Base-by-base conservation (phyloP, 1,140 invertebrate species). In the Eufriesea mexicana region DNA sequence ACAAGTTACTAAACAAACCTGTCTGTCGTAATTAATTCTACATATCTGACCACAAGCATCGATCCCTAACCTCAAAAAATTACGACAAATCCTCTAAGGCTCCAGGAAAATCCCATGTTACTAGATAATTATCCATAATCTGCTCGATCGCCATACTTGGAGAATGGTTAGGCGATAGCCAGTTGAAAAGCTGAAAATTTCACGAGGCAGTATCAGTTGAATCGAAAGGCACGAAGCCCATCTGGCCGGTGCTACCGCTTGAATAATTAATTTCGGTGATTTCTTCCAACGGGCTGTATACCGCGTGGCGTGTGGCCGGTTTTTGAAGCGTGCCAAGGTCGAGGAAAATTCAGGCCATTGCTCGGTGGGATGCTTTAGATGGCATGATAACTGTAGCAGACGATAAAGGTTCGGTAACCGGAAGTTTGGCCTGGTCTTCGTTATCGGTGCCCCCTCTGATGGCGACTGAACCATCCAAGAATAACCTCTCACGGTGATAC, bases 291-390 rank as follows among this genome's bases (percentile, higher is more conserved):
- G 20, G 28, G 16, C 18, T n/a, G 28, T 47, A 51, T 18, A 28
- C 57, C 23, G n/a, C 18, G 72, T 64, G 16, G 25, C 35, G 51
- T 59, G 71, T 47, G 71, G 42, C 51, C 42, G 28, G 42, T 76
- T 81, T 82, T 82, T 67, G 51, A 82, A 82, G 79, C 73, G 62
- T 82, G 79, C 79, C 79, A 82, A 82, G 79, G 79, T 82, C 73
- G 59, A 62, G n/a, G 47, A 66, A 59, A 67, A 82, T 81, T 67
- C 54, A 82, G 79, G 79, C 62, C 72, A 42, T 76, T 82, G 72
- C 72, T 75, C 79, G 79, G 62, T 67, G 45, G 79, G 79, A 82
- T 49, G 54, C 54, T 75, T 82, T 57, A 59, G 79, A 82, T 82
- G 73, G 54, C 61, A 8, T 51, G 61, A 76, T 67, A 67, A 42